These are phyloP conservation scores for Delia radicum DNA, from an alignment of 1,140 invertebrate genomes.

Conservation along the genomic window DNA sequence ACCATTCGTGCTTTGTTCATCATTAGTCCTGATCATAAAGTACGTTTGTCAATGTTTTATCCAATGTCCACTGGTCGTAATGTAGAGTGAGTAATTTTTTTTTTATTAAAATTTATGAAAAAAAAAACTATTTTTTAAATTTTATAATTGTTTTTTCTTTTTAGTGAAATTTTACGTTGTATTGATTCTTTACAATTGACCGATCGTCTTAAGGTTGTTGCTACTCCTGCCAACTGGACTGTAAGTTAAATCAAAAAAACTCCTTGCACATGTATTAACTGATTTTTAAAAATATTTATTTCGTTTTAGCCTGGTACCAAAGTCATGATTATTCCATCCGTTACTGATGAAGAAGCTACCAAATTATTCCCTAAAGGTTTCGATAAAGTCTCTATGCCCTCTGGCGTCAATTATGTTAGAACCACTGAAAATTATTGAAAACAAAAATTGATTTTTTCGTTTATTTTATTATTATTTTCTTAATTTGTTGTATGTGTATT, in stretches of 20 bases:
- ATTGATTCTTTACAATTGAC: conserved; percentile 88
- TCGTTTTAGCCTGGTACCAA: conserved; percentile 67
- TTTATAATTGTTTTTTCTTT: conserved; percentile 48
- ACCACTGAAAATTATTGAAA: conserved; percentile 69
- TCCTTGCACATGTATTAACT: no score
- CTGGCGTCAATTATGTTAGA: conserved; percentile 76
- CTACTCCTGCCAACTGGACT: conserved; percentile 85
- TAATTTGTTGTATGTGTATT: neutral
- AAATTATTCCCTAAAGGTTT: conserved; percentile 74
- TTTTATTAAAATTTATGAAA: neutral
- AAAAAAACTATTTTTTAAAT: neutral
- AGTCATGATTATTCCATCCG: conserved; percentile 79
- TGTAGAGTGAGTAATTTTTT: conserved; percentile 83
- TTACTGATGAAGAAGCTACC: conserved; percentile 70
- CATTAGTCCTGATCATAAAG: conserved; percentile 81
- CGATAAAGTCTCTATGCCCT: conserved; percentile 71
- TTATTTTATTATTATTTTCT: neutral
- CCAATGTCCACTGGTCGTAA: conserved; percentile 89
- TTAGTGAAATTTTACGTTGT: conserved; percentile 84
- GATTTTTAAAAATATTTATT: neutral
- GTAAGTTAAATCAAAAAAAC: conserved; percentile 65
- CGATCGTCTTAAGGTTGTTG: conserved; percentile 69
- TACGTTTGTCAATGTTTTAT: conserved; percentile 83
- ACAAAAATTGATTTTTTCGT: neutral
- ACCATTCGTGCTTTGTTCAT: conserved; percentile 86